Base-by-base conservation (phyloP, 2,113 vertebrate genomes). In the Strix uralensis region DNA sequence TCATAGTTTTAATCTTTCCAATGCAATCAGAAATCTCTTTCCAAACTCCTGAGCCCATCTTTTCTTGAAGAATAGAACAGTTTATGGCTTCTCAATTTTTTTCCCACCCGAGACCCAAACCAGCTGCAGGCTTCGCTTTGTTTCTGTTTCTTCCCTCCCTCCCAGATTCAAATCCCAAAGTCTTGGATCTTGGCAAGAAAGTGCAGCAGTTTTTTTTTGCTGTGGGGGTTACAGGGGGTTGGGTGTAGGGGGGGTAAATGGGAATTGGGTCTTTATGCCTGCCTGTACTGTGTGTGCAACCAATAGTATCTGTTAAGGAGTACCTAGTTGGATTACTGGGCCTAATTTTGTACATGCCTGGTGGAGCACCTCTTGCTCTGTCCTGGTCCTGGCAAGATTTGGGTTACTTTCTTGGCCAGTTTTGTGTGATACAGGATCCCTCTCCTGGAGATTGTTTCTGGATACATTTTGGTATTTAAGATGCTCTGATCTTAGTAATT, bases 1-100 rank as follows among this genome's bases (percentile, higher is more conserved):
- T 94, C 83, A 15, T 26, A 7, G 25, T 87, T 95, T 91, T 74
- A 84, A 93, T 92, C 42, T 95, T 80, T 88, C 80, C 81, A 96
- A 25, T 66, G 26, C 57, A 86, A 78, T 94, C 75, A 75, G 79
- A 88, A 91, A 94, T 95, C 57, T 94, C 36, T 85, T 91, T 94
- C 81, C 85, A 91, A 93, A 91, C 29, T 92, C 67, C 42, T 36
- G 54, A 80, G 67, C 32, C 86, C 58, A 73, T 91, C 81, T 82
- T 92, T 61, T 92, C 65, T 82, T 77, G 74, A 94, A 94, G 61
- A 79, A 72, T 55, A 93, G 83, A 79, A 72, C 55, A 93, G 83
- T 72, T 95, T 84, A 84, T 81, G 73, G 79, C 47, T 92, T 81
- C 52, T 94, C 25, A 40, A 4, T n/a, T 49, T 65, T 72, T 58